These are phyloP conservation scores for Drosophila yooni DNA, from an alignment of 2,888 invertebrate species.

Conservation along the genomic window DNA sequence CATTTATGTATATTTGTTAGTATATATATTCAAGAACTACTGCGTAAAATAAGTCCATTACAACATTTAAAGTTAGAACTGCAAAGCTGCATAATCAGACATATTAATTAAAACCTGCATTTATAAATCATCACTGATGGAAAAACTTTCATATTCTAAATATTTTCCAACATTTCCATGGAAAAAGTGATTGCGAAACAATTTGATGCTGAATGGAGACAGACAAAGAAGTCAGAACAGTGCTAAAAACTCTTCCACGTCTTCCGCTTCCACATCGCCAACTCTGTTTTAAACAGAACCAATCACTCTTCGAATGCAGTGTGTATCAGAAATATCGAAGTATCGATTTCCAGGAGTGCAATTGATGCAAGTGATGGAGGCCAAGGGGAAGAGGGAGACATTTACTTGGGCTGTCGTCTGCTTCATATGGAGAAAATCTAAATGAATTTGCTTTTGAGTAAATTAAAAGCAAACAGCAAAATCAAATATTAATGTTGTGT, in stretches of 20 bases:
- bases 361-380: constrained; percentile 18
- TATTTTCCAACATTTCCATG: neutral
- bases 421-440: constrained; percentile 48
- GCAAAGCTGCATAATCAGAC: neutral
- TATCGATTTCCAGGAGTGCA: constrained; percentile 61
- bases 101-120: constrained; percentile 12
- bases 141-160: neutral
- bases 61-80: neutral
- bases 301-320: constrained; percentile 39
- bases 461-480: constrained; percentile 80
- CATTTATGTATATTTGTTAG: constrained; percentile 8
- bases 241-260: neutral
- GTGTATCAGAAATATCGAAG: constrained; percentile 24
- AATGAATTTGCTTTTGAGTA: constrained; percentile 72
- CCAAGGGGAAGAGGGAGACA: neutral
- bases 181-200: neutral
- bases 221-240: neutral
- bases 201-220: neutral
- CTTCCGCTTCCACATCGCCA: neutral
- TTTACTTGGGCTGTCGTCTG: constrained; percentile 36
- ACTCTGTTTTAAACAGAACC: neutral
- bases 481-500: constrained; percentile 80
- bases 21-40: constrained; percentile 24
- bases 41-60: neutral
- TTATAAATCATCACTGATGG: constrained; percentile 8